These are phyloP conservation scores for Archegozetes longisetosus DNA, from an alignment of 1,140 invertebrate species.

Conservation along the genomic window DNA sequence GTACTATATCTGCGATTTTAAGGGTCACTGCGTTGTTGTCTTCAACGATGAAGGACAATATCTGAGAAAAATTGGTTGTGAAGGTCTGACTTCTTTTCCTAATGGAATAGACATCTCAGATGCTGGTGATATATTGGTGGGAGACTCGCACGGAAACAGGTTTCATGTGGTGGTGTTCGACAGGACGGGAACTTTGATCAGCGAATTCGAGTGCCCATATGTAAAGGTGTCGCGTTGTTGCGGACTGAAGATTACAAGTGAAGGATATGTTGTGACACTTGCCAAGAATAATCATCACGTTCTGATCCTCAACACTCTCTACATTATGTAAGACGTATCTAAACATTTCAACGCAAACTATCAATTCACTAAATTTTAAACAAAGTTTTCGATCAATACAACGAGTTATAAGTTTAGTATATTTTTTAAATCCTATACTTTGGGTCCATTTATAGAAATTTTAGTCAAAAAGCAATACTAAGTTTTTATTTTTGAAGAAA, in stretches of 20 bases:
- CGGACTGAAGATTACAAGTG: conserved; percentile 86
- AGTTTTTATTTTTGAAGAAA: neutral
- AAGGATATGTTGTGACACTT: conserved; percentile 88
- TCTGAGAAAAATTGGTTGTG: conserved; percentile 77
- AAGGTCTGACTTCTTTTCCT: conserved; percentile 88
- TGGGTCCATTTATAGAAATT: neutral
- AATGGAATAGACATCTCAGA: conserved; percentile 95
- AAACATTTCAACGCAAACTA: neutral
- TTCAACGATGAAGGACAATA: conserved; percentile 81
- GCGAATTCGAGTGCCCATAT: conserved; percentile 89
- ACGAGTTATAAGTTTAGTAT: neutral
- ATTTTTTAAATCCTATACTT: neutral
- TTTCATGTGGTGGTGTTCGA: conserved; percentile 87
- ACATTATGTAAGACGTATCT: neutral
- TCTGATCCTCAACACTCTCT: conserved; percentile 56
- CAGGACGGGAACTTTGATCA: conserved; percentile 58
- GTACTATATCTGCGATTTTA: conserved; percentile 95
- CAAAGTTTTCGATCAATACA: neutral
- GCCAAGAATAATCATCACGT: conserved; percentile 98
- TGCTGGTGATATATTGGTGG: conserved; percentile 84
- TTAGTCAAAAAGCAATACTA: neutral
- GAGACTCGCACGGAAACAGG: conserved; percentile 91
- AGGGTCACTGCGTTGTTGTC: conserved; percentile 90
- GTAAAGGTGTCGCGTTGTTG: conserved; percentile 94
- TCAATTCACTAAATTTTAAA: neutral